Evolutionary conservation across 2,888 invertebrate species (phyloP), one percentile per base, ranked within the genome.

Genomic region (Caradrina kadenii): DNA sequence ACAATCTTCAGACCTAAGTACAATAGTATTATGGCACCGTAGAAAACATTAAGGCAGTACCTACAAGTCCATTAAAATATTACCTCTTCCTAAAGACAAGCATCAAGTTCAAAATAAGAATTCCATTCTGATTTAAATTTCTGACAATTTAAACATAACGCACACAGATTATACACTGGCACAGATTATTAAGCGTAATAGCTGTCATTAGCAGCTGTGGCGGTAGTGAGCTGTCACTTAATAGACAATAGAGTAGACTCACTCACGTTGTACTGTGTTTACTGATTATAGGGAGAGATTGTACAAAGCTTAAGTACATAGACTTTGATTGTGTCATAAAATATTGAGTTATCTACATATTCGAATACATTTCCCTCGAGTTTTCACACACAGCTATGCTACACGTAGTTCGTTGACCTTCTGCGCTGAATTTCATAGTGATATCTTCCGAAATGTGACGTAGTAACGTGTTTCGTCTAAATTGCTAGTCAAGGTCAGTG

Each of bases 161-260:
- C 56, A 19, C 26, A 62, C 48, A 64, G 76, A 69, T 63, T 75
- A 54, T 50, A 66, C 11, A 21, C 39, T n/a, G 48, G 54, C 54
- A 80, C 48, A 76, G 76, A 76, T 76, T 61, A 69, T 58, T 75
- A 54, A 80, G 59, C 15, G 31, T 62, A 77, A 80, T 80, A 53
- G 55, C 68, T 63, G 76, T 59, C 62, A 69, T 76, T 76, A 80
- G 45, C 49, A 48, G 50, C 22, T 17, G 45, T 63, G 50, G 52
- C 52, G 22, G 62, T 65, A 60, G 63, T 48, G 53, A 13, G 26
- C 31, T 42, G 58, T 26, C 69, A 80, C n/a, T 8, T 15, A 5
- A 22, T n/a, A 76, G 63, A 48, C 17, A 42, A 21, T n/a, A 10
- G 5, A 80, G 70, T 69, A 76, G 54, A 15, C 11, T 52, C n/a